Evolutionary conservation across 1,140 invertebrate species (phyloP).

Genomic region (Eumaeus atala): DNA sequence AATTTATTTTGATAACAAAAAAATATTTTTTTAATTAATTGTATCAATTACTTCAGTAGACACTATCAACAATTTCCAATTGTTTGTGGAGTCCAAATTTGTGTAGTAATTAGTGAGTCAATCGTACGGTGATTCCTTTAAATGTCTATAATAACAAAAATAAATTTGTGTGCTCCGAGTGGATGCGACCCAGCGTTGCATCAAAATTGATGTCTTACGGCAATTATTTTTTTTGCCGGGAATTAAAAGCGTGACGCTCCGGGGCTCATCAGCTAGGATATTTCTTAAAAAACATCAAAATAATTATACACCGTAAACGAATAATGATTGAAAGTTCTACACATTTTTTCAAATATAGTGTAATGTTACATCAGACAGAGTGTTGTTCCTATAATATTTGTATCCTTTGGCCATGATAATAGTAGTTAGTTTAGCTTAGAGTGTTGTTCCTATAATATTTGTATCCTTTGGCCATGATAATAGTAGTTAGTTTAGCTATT

Average conservation of each 20-base stretch:
- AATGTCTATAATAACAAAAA: background rate
- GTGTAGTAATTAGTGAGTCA: no score
- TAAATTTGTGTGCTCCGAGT: background rate
- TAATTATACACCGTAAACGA: slow-evolving; percentile 54
- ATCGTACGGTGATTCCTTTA: background rate
- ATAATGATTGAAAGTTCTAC: slow-evolving; percentile 58
- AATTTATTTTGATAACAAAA: no score
- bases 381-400: background rate
- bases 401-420: no score
- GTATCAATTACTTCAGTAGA: no score
- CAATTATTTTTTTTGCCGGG: slow-evolving; percentile 37
- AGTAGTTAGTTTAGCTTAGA: no score
- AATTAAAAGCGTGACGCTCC: slow-evolving; percentile 26
- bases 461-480: no score
- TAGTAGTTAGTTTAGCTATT: no score
- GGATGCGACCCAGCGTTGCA: slow-evolving; percentile 9
- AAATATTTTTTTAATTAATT: no score
- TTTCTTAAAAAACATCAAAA: slow-evolving; percentile 42
- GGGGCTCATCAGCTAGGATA: slow-evolving; percentile 36
- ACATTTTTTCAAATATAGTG: slow-evolving; percentile 32
- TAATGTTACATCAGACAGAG: slow-evolving; percentile 22
- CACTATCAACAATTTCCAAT: no score
- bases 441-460: background rate
- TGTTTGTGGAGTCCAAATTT: no score
- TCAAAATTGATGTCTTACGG: slow-evolving; percentile 28